Evolutionary conservation across 2,113 vertebrate genomes (phyloP).

Genomic region (Acrocephalus kingi): DNA sequence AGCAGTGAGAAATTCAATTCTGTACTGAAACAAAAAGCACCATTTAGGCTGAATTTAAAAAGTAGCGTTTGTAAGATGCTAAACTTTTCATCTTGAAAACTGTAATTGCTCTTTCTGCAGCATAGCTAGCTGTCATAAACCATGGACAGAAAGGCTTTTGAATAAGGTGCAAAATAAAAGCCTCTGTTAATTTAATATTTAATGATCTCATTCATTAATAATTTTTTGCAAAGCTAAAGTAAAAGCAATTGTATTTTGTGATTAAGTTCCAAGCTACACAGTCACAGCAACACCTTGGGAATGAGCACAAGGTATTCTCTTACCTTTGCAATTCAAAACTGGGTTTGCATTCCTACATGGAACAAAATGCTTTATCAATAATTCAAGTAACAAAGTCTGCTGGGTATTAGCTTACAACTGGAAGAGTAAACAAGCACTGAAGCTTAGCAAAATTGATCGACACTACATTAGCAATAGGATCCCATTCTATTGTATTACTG

Average conservation of each 20-base stretch:
- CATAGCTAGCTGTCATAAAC: neutral
- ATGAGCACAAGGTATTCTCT: neutral
- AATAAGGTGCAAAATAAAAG: neutral
- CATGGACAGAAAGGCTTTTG: neutral
- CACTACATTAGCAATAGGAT: neutral
- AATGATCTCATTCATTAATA: neutral
- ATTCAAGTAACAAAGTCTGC: constrained; percentile 60
- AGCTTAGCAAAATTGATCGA: constrained; percentile 42
- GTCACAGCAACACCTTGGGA: neutral
- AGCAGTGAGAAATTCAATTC: neutral
- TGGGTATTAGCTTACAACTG: constrained; percentile 53
- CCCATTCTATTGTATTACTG: neutral
- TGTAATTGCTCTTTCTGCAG: neutral
- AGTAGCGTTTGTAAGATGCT: neutral
- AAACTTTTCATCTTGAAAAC: neutral
- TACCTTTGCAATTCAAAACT: neutral
- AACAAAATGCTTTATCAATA: constrained; percentile 74
- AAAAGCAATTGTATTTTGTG: constrained; percentile 5
- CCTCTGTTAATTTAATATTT: neutral
- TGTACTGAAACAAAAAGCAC: neutral
- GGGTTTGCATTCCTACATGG: constrained; percentile 31
- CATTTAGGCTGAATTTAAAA: neutral
- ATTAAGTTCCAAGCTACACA: neutral
- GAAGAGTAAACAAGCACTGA: constrained; percentile 56
- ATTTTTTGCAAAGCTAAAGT: neutral